Evolutionary conservation across 2,113 vertebrate genomes (phyloP).

Genomic region (Oreotrochilus melanogaster): DNA sequence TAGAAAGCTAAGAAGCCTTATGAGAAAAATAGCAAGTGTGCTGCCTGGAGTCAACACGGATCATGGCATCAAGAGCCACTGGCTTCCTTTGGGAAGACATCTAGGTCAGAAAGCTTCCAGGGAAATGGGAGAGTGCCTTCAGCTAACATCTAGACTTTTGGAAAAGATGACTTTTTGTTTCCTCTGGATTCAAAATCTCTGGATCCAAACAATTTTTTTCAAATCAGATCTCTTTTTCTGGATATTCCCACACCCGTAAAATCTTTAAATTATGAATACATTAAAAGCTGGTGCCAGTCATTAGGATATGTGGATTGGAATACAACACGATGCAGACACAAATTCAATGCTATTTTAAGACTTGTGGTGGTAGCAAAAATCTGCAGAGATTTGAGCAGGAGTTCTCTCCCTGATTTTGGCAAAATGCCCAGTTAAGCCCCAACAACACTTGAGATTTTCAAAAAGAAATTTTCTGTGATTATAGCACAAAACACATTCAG

Average conservation of each 20-base stretch:
- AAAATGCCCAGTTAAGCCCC: neutral
- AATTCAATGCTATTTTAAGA: constrained; percentile 35
- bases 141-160: neutral
- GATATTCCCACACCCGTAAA: neutral
- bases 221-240: neutral
- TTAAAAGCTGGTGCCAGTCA: neutral
- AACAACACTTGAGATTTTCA: neutral
- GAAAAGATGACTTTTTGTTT: neutral
- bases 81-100: neutral
- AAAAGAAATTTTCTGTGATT: constrained; percentile 1
- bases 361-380: constrained; percentile 8
- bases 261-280: neutral
- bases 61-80: accelerated
- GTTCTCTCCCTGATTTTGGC: neutral
- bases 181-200: neutral
- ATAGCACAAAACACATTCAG: neutral
- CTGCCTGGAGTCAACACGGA: neutral
- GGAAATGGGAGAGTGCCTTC: neutral
- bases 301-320: neutral
- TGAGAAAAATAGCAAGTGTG: neutral
- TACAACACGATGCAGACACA: neutral
- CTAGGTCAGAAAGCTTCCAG: neutral
- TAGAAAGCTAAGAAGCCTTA: neutral
- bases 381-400: neutral
- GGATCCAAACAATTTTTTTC: neutral